Percentiles rank a stretch among this genome's conserved stretches.
phyloP scores from a whole-genome alignment of 2,797 vertebrate genomes.

The Parambassis ranga region DNA sequence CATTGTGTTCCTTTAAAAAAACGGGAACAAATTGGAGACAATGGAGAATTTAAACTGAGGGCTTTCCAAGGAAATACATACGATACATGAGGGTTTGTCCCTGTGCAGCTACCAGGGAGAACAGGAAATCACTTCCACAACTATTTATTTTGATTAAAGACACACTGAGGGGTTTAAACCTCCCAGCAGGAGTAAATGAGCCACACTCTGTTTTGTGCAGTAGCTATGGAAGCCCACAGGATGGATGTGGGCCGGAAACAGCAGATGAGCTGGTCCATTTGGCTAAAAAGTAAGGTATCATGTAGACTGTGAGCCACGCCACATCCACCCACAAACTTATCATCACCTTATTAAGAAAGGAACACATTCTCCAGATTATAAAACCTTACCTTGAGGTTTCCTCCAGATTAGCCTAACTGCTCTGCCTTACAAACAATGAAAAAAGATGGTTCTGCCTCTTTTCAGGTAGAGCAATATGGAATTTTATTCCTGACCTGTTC shows the following conservation, averaged over 20 bases:
- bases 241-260: conserved; percentile 56
- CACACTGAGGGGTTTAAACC: conserved; percentile 43
- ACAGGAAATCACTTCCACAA: conserved; percentile 40
- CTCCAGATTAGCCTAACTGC: conserved; percentile 39
- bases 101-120: conserved; percentile 31
- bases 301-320: conserved; percentile 41
- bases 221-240: conserved; percentile 38
- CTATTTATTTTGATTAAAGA: conserved; percentile 51
- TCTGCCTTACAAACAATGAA: conserved; percentile 39
- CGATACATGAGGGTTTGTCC: conserved; percentile 1
- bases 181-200: conserved; percentile 42
- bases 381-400: conserved; percentile 38
- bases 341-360: conserved; percentile 54
- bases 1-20: not conserved
- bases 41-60: not conserved
- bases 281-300: conserved; percentile 52
- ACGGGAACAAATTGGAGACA: too few species aligned
- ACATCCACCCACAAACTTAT: conserved; percentile 63
- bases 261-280: conserved; percentile 40
- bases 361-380: conserved; percentile 46
- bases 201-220: conserved; percentile 32
- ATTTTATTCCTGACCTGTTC: conserved; percentile 85
- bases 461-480: too few species aligned
- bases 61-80: conserved; percentile 13
- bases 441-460: conserved; percentile 5